Conservation (phyloP, 2,113 vertebrate genomes). For the Pseudorectes ferrugineus region DNA sequence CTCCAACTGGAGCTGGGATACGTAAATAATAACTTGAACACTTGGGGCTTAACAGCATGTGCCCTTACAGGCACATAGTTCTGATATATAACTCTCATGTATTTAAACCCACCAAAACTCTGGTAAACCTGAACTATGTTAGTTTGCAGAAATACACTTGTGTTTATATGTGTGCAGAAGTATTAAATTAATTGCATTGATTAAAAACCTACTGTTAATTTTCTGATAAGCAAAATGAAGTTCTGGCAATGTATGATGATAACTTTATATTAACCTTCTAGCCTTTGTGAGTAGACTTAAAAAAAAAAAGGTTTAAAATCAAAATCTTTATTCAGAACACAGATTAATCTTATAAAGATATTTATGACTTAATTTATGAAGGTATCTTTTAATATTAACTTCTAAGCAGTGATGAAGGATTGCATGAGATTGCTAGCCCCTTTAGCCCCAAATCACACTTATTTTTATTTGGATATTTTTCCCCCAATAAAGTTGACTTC, state of each 20-base stretch:
- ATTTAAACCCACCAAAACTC: neutral
- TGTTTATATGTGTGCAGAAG: neutral
- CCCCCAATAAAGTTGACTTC: neutral
- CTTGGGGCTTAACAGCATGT: neutral
- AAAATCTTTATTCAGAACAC: neutral
- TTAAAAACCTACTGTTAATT: neutral
- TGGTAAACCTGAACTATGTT: neutral
- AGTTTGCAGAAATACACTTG: neutral
- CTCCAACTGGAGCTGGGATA: neutral
- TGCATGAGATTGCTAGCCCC: neutral
- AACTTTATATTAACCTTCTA: neutral
- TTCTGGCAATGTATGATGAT: neutral
- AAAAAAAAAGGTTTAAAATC: neutral
- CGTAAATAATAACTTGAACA: neutral
- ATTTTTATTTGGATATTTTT: neutral
- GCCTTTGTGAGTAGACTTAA: neutral
- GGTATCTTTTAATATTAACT: neutral
- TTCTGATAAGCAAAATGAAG: neutral
- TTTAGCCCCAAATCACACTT: neutral
- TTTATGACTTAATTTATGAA: neutral
- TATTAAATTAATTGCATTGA: neutral
- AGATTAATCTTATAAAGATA: neutral
- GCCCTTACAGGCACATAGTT: neutral
- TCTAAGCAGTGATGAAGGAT: neutral
- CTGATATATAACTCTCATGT: neutral